Evolutionary conservation across 1,140 invertebrate species (phyloP), one percentile per base, ranked within the genome.

Genomic region (Penaeus indicus): DNA sequence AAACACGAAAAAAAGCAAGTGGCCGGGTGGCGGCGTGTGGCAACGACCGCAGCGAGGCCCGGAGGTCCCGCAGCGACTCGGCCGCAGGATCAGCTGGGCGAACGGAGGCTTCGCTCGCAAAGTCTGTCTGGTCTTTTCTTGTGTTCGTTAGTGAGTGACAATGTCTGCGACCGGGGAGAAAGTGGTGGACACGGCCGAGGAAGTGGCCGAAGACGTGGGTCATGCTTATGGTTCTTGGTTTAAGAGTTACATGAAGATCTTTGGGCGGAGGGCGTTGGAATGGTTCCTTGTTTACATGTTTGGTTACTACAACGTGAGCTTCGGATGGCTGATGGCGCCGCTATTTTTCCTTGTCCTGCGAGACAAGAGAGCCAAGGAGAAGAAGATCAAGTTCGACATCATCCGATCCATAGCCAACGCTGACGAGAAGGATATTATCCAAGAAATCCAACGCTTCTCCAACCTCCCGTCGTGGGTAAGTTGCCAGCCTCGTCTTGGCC

Each of bases 381-480:
- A 95, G 90, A 95, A 97, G 91, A 94, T 96, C 79, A 95, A 95
- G 91, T 94, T 97, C 90, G 95, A 95, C 90, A 94, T 97, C 85
- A 96, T 97, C 42, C 96, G 97, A 93, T 95, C 96, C 21, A 95
- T 96, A 25, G 96, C 96, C 18, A 92, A 96, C 91, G 94, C 95
- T 25, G 96, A 96, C 90, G 97, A 98, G 93, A 97, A 97, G 93
- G 96, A 97, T 91, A 95, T 97, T 38, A 96, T 99, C 85, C 93
- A 97, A 75, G 97, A 89, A 63, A 89, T 90, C 13, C 96, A 4
- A 94, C 96, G 92, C 94, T 98, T 69, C 86, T 95, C 97, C 92
- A 97, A 98, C 94, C 93, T 99, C 90, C 97, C 97, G 11, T 96
- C 97, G 25, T 99, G 97, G 98, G 97, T 97, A 92, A 94, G 94